phyloP scores from a whole-genome alignment of 37 sponge, comb jelly and placozoan genomes.

The Cladorhizidae sp. region DNA sequence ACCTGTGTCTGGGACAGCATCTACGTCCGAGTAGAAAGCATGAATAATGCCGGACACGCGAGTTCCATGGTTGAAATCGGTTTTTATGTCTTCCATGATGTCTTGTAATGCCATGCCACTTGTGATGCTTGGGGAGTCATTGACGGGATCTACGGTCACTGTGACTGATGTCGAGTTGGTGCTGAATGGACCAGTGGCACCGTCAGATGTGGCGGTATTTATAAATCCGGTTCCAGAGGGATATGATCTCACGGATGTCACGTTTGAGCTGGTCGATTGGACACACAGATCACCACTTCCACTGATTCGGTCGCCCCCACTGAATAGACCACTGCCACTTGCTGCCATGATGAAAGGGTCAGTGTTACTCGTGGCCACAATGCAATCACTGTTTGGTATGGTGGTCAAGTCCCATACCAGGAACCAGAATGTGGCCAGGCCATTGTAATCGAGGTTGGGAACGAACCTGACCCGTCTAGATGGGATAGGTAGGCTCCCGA shows the following conservation, averaged over 20 bases:
- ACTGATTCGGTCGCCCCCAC: background rate
- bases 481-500: slow-evolving; percentile 39
- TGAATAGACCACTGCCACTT: slow-evolving; percentile 15
- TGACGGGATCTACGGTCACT: slow-evolving; percentile 70
- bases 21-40: slow-evolving; percentile 69
- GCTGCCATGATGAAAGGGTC: background rate
- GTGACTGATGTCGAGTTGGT: slow-evolving; percentile 48
- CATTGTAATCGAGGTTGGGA: slow-evolving; percentile 80
- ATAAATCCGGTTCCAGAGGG: slow-evolving; percentile 42
- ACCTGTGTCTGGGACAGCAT: slow-evolving; percentile 56
- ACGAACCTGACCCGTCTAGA: slow-evolving; percentile 62
- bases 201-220: slow-evolving; percentile 45
- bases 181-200: slow-evolving; percentile 71
- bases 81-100: slow-evolving; percentile 55
- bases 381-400: background rate
- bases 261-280: background rate
- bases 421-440: slow-evolving; percentile 51
- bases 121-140: slow-evolving; percentile 79
- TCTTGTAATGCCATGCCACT: slow-evolving; percentile 48
- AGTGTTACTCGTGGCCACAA: background rate
- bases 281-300: background rate
- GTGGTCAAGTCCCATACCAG: slow-evolving; percentile 82
- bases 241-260: slow-evolving; percentile 5
- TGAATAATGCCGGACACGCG: slow-evolving; percentile 59
- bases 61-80: slow-evolving; percentile 77